Evolutionary conservation across 2,797 vertebrate species (phyloP), one percentile per base, ranked within the genome.

Genomic region (Pagetopsis macropterus): DNA sequence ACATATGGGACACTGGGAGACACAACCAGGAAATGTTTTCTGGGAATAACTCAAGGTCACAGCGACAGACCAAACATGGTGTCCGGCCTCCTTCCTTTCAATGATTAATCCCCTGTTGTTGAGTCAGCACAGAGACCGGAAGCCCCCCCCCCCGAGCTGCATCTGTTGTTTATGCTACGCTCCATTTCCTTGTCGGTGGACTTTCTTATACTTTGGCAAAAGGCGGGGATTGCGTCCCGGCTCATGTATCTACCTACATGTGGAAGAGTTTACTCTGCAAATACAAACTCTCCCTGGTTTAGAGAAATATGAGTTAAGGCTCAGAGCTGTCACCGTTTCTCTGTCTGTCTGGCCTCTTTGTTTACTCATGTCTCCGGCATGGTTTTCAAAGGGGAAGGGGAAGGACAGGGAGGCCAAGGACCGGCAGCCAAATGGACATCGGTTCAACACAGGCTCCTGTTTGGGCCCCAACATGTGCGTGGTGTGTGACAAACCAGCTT

Each of bases 331-430:
- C 48, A 15, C 4, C 0, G 44, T 71, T 63, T 15, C 4, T 68
- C 17, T 12, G 13, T 50, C 37, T 45, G 9, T 2, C 19, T 70
- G 76, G 40, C 64, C 41, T 76, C 49, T 61, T 40, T 76, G 72
- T 71, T 87, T 40, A 85, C 60, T 1, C 41, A 84, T 92, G 88
- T 86, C 81, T 74, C 77, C 87, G 65, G 3, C 46, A 15, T 90
- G 79, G 79, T 83, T 91, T 85, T 83, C 80, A 58, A 92, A 91
- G 97, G 93, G 92, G 44, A 99, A 98, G 91, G 96, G 71, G 81
- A 99, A 97, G 91, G 97, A 98, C 65, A 82, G 87, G 61, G 94
- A 94, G 61, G 88, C 85, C 62, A 98, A 97, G 93, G 96, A 97
- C 5, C 96, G 95, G 83, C 85, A 90, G 63, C 78, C 63, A 54